A percentile compares a stretch with the other conserved stretches of the same genome.
Conservation (phyloP, 2,888 invertebrate species). For the Diachrysia chrysitis region DNA sequence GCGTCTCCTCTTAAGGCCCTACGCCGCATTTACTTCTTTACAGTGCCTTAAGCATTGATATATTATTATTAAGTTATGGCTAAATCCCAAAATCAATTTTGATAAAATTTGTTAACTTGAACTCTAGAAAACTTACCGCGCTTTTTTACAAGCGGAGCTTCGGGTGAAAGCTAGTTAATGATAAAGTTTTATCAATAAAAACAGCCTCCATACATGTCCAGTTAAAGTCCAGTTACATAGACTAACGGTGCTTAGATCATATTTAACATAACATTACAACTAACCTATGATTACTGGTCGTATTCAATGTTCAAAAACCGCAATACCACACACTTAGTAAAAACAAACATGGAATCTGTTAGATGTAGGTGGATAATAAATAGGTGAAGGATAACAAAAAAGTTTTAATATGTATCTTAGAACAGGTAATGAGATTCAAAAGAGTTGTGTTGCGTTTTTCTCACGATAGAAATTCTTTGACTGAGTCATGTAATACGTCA, state of each 20-base stretch:
- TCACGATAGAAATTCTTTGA: not conserved
- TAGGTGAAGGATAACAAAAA: constrained; percentile 11
- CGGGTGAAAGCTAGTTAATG: not conserved
- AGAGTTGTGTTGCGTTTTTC: not conserved
- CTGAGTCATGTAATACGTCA: not conserved
- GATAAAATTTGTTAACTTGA: too few relatives aligned
- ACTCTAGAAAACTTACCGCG: too few relatives aligned
- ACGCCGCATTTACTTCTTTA: too few relatives aligned
- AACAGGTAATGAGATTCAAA: not conserved
- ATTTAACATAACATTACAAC: constrained; percentile 36
- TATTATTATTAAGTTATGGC: too few relatives aligned
- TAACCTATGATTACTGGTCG: constrained; percentile 45
- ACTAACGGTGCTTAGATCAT: constrained; percentile 46
- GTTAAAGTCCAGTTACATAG: constrained; percentile 33
- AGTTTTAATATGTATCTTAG: constrained; percentile 1
- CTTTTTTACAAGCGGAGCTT: not conserved
- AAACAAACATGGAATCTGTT: constrained; percentile 45
- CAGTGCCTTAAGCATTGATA: too few relatives aligned
- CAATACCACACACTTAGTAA: constrained; percentile 33
- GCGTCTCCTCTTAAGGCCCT: too few relatives aligned
- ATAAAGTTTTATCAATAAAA: constrained; percentile 27
- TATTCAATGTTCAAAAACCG: constrained; percentile 39
- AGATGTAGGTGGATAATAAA: constrained; percentile 44
- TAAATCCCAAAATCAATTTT: too few relatives aligned
- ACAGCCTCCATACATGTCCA: constrained; percentile 38